Conservation (phyloP, 2,797 vertebrate species). For the Gymnodraco acuticeps region DNA sequence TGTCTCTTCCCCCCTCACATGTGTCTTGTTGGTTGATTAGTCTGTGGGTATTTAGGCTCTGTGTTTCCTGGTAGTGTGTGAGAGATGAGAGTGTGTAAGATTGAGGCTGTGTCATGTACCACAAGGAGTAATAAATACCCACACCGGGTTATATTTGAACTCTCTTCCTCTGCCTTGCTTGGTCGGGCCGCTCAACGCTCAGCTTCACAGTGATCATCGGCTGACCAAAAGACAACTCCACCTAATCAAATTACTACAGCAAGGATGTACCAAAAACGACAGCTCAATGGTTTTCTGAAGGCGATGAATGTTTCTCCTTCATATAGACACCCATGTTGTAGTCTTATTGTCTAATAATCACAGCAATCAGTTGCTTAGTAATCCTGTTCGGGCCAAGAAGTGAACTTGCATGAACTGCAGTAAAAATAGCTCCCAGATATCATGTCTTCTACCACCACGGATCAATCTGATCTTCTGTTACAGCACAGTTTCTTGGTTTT, state of each 20-base stretch:
- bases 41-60: no score
- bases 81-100: no score
- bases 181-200: no score
- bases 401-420: conserved; percentile 1
- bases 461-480: conserved; percentile 16
- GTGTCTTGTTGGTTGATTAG: no score
- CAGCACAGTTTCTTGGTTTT: conserved; percentile 25
- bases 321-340: conserved; percentile 23
- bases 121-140: no score
- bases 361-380: conserved; percentile 10
- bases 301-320: not conserved
- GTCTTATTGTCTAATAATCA: conserved; percentile 14
- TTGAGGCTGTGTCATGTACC: no score
- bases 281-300: conserved; percentile 4
- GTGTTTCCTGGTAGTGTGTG: no score
- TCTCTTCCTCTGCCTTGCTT: no score
- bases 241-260: conserved; percentile 8
- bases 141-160: no score
- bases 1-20: no score
- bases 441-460: not conserved
- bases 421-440: not conserved
- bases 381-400: conserved; percentile 2
- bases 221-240: not conserved
- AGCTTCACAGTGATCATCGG: conserved; percentile 14
- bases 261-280: conserved; percentile 7